Conservation (phyloP, 2,113 vertebrate species). For the Hoplias malabaricus region DNA sequence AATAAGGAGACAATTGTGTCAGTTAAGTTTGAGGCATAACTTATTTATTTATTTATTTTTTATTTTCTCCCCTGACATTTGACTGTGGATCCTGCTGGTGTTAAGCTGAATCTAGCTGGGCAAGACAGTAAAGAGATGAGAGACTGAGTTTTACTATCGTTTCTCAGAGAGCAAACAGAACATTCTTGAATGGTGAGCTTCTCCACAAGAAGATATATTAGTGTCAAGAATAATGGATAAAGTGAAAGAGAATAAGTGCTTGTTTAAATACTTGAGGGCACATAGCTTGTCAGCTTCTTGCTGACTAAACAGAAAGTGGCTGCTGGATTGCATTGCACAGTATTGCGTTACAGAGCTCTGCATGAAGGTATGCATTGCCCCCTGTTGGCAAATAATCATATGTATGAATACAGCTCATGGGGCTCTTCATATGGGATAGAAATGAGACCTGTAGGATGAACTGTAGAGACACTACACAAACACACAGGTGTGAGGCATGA, state of each 20-base stretch:
- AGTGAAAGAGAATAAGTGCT: conserved; percentile 38
- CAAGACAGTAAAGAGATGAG: conserved; percentile 3
- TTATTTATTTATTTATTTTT: background rate
- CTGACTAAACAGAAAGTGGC: conserved; percentile 38
- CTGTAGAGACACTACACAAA: conserved; percentile 2
- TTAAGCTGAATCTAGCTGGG: background rate
- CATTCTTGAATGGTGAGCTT: conserved; percentile 23
- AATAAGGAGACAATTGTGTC: too few species aligned
- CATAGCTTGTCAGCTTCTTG: conserved; percentile 28
- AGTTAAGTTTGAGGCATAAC: conserved; percentile 28
- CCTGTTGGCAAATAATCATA: conserved; percentile 57
- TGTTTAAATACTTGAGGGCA: conserved; percentile 40
- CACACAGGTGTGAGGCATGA: conserved; percentile 35
- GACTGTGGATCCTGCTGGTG: background rate
- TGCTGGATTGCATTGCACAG: conserved; percentile 12
- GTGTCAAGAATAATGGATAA: conserved; percentile 25
- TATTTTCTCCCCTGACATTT: conserved; percentile 9
- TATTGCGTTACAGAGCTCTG: conserved; percentile 25
- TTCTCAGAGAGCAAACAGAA: conserved; percentile 9
- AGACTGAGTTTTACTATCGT: conserved; percentile 1
- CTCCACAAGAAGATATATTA: conserved; percentile 13
- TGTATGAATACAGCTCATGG: conserved; percentile 28
- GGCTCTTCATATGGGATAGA: conserved; percentile 7
- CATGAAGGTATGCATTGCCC: conserved; percentile 53
- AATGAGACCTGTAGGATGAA: conserved; percentile 6